Conservation (phyloP, 2,888 invertebrate genomes). For the Diploptera punctata region DNA sequence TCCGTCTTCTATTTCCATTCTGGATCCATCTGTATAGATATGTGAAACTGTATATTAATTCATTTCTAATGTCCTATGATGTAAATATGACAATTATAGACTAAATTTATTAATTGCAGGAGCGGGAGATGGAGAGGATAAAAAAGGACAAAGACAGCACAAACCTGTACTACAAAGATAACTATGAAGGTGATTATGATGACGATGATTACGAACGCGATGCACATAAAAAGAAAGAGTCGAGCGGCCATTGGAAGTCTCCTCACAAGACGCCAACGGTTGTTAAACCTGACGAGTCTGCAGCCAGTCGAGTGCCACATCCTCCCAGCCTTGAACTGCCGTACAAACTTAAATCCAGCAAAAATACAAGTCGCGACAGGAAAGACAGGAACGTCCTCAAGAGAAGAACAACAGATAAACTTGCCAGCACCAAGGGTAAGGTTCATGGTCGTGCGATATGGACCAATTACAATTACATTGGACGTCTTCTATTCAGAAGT, state of each 20-base stretch:
- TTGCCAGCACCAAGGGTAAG: constrained; percentile 35
- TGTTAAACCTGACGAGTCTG: neutral
- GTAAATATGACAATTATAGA: too few relatives aligned
- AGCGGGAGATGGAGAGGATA: too few relatives aligned
- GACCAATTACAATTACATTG: too few relatives aligned
- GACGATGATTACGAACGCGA: constrained; percentile 53
- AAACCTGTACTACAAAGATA: constrained; percentile 55
- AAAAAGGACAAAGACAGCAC: constrained; percentile 29
- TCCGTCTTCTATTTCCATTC: too few relatives aligned
- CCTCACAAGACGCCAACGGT: constrained; percentile 48
- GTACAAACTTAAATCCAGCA: constrained; percentile 49
- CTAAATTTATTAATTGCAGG: too few relatives aligned
- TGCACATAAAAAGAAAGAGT: constrained; percentile 33
- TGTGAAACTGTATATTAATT: too few relatives aligned
- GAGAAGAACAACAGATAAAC: constrained; percentile 42
- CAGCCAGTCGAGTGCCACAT: constrained; percentile 45
- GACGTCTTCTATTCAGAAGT: too few relatives aligned
- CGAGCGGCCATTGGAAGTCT: constrained; percentile 43
- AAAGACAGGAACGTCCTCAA: constrained; percentile 48
- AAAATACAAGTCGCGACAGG: constrained; percentile 41
- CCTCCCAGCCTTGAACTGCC: constrained; percentile 50
- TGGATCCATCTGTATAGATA: too few relatives aligned
- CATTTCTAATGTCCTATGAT: too few relatives aligned
- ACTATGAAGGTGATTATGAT: constrained; percentile 58
- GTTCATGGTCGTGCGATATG: too few relatives aligned